Evolutionary conservation across 2,113 vertebrate species (phyloP), one percentile per base, ranked within the genome.

Genomic region (Panthera tigris): DNA sequence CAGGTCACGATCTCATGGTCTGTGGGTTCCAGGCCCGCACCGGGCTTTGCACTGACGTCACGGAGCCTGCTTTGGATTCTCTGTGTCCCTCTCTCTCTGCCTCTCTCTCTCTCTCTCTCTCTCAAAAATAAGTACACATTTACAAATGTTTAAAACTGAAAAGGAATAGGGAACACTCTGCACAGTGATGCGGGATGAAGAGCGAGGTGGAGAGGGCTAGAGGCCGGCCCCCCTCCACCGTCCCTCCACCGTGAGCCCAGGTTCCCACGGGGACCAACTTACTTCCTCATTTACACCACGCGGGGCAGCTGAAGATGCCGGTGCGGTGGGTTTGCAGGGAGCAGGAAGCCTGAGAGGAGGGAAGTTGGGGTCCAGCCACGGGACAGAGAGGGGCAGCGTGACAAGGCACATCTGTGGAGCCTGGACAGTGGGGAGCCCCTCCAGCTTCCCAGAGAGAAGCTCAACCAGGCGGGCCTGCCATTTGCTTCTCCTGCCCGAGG

Each of bases 241-340:
- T 94, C 97, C 96, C 41, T 81, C 97, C 85, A 1, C 91, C 79
- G 36, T n/a, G 89, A 98, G 80, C 69, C 57, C 92, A 86, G 90
- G 0, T 96, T 97, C 98, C 97, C 98, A 83, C 88, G 76, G 97
- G 97, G 98, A 98, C 98, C 97, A 98, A 97, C 98, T 98, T 98
- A 96, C 95, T 98, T 98, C 98, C 98, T 98, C 97, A 97, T 98
- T 98, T 97, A 96, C 87, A 93, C 79, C 78, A 89, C 94, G 96
- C 97, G 97, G 97, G 98, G 98, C 95, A 82, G 92, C 4, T 39
- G 65, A 95, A 73, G 98, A 98, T 91, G 97, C 98, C 97, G 97
- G 94, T 89, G 94, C 92, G 91, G 65, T 86, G 80, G 95, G 16
- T 55, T 92, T 98, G 97, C 95, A 88, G 97, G 96, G 69, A 95